These are phyloP conservation scores for Drosophila rellima DNA, from an alignment of 2,888 invertebrate species.

Conservation along the genomic window DNA sequence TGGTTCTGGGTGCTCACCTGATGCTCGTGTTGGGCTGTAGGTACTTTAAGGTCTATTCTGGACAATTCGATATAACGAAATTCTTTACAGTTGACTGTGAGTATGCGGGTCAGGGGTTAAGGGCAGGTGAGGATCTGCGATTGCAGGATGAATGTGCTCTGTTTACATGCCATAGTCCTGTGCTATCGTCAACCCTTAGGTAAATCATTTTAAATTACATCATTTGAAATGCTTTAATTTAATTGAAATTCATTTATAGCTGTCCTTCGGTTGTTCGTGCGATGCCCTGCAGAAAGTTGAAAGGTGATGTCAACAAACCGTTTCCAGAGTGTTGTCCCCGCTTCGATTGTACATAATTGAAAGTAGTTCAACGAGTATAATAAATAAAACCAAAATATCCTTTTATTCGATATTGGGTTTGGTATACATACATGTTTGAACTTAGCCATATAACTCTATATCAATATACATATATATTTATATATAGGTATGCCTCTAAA, in stretches of 20 bases:
- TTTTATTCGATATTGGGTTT: constrained; percentile 61
- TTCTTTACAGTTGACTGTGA: constrained; percentile 33
- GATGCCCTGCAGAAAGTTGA: constrained; percentile 57
- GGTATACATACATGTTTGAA: constrained; percentile 77
- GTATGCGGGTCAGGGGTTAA: constrained; percentile 26
- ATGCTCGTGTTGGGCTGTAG: constrained; percentile 52
- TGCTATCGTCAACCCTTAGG: constrained; percentile 49
- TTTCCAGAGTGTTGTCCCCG: constrained; percentile 74
- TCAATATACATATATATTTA: constrained; percentile 32
- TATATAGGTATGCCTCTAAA: constrained; percentile 33
- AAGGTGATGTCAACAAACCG: constrained; percentile 53
- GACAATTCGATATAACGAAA: not conserved
- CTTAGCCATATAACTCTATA: constrained; percentile 50
- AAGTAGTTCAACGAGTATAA: not conserved
- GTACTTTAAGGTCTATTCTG: not conserved
- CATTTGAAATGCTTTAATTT: not conserved
- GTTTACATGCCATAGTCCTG: constrained; percentile 5
- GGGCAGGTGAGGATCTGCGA: constrained; percentile 29
- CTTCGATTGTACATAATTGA: not conserved
- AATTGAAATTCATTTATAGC: constrained; percentile 33
- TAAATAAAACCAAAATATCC: constrained; percentile 41
- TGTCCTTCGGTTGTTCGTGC: constrained; percentile 41
- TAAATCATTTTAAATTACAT: not conserved
- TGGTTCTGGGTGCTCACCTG: constrained; percentile 51
- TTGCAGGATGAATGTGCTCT: not conserved